phyloP scores from a whole-genome alignment of 2,113 vertebrate species.

The Phalacrocorax aristotelis region DNA sequence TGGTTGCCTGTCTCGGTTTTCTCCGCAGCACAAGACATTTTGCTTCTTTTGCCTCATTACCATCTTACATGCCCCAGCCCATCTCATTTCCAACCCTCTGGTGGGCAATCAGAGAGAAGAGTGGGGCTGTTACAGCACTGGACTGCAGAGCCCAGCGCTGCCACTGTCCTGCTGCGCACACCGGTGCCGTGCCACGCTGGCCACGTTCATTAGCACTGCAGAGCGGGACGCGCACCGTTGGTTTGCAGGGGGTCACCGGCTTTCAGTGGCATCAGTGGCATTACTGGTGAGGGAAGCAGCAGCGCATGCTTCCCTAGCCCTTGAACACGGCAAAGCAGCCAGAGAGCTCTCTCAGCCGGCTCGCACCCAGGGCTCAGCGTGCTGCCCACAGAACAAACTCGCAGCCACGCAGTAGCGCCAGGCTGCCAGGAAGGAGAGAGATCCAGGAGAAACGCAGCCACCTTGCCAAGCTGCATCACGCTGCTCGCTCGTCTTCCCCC shows the following conservation, averaged over 20 bases:
- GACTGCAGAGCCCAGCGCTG: not conserved
- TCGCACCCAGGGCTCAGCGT: not conserved
- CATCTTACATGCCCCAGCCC: not conserved
- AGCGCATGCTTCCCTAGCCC: not conserved
- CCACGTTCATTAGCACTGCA: rapidly evolving
- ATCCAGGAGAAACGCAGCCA: not conserved
- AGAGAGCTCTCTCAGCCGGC: not conserved
- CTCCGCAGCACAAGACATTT: not conserved
- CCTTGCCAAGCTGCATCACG: not conserved
- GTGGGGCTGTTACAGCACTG: rapidly evolving
- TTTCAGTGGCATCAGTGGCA: rapidly evolving
- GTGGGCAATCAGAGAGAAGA: not conserved
- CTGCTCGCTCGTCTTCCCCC: not conserved
- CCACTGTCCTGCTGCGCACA: rapidly evolving
- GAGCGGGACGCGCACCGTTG: rapidly evolving
- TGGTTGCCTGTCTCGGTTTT: not conserved
- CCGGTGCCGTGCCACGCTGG: not conserved
- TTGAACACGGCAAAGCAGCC: not conserved
- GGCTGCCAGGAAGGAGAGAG: not conserved
- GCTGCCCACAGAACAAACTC: not conserved
- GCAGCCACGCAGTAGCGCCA: not conserved
- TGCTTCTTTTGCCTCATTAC: not conserved
- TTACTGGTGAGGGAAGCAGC: not conserved
- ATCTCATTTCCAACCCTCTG: not conserved
- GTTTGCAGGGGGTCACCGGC: not conserved